Base-by-base conservation (phyloP, 2,113 vertebrate genomes). In the Phasianus colchicus region DNA sequence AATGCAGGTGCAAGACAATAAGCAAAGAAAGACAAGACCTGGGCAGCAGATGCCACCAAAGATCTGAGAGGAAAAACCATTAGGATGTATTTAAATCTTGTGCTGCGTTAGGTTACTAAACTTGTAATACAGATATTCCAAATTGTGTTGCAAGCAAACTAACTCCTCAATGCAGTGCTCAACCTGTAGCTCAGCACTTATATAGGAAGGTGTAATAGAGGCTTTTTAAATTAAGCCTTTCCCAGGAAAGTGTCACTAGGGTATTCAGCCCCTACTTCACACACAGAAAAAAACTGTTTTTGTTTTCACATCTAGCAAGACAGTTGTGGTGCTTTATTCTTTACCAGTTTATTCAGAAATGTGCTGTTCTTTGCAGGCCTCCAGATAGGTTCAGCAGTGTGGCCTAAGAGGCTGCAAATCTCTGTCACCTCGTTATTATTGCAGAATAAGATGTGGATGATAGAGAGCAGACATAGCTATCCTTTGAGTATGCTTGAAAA, bases 401-500 rank as follows among this genome's bases (percentile, higher is more conserved):
- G 75, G 92, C 75, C 74, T 89, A 29, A 95, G 81, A 88, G 87
- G 47, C 93, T 95, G 89, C 85, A 96, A 86, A 96, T 92, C 91
- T 93, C 50, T 93, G 79, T 91, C 89, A 92, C 91, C 60, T 96
- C 87, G 9, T 95, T 91, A 91, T 64, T 83, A 30, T 5, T 89
- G 86, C 55, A 43, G 78, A 88, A 43, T 69, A 54, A 85, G 87
- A 95, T 76, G 87, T 67, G 72, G 60, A 11, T 93, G 93, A 89
- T 25, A 47, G 87, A 91, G 87, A 93, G 79, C 95, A 95, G 93
- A 54, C 89, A 32, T 11, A 75, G 89, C 65, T 93, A 27, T 91
- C 78, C 86, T 92, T 92, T 48, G 92, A 77, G 61, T 4, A 18
- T 21, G 67, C 74, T 93, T 74, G 87, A 64, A 45, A 90, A 88